Evolutionary conservation across 1,140 invertebrate species (phyloP), one percentile per base, ranked within the genome.

Genomic region (Ostrea denselamellosa): DNA sequence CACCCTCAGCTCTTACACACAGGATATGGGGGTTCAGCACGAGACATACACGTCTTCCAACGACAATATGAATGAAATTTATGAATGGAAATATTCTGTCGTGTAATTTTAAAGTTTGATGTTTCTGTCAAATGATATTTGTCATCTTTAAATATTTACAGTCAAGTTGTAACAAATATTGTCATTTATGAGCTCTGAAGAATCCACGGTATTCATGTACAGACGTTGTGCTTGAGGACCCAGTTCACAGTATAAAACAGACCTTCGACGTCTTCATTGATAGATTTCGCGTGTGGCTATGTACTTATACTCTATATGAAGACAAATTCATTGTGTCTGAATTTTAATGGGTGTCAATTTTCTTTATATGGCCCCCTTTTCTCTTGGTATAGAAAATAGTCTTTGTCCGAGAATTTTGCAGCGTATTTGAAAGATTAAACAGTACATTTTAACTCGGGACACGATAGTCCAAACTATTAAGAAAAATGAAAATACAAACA

Each of bases 41-140:
- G 68, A 77, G 0, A 14, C 58, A 5, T 17, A 12, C 17, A 17
- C 58, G 68, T 34, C 56, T 62, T 19, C 14, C 5, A 62, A 62
- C 56, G 56, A 62, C n/a, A 17, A 7, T 17, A n/a, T 25, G 68
- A 25, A 77, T 28, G 25, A 34, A 28, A 34, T 14, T 77, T 34
- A 14, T 77, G 68, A 77, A 77, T 77, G 68, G 12, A 77, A 34
- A 77, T 77, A 25, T 25, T 77, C 25, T 34, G 28, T 34, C 25
- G 68, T 28, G 25, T 8, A 34, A 77, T 12, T 25, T 77, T 77
- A 28, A 77, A 34, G 25, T 25, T 77, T 14, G 68, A 77, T 77
- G 68, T 77, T 77, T 77, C 68, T 77, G 68, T 77, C 68, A 77
- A 77, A 25, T 77, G 68, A 77, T 77, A 34, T 34, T 34, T 77